Percentiles rank a stretch among this genome's conserved stretches.
Conservation (phyloP, 2,888 invertebrate genomes). For the Alentia gelatinosa region DNA sequence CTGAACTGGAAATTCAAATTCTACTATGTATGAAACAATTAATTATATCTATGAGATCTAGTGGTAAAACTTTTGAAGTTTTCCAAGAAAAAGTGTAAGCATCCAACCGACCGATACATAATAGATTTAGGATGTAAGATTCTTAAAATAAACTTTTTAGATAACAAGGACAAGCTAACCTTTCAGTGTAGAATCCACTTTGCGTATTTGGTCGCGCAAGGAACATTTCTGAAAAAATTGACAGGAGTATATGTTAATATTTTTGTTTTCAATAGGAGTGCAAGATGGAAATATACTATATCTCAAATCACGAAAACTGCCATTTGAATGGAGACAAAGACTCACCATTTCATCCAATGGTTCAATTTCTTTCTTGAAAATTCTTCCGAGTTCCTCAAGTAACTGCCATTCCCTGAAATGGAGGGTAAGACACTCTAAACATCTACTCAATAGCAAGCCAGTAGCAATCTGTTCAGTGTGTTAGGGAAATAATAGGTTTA, state of each 20-base stretch:
- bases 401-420: background rate
- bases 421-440: too few species aligned
- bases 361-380: background rate
- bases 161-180: too few species aligned
- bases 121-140: too few species aligned
- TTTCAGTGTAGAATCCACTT: conserved; percentile 36
- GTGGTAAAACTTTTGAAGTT: too few species aligned
- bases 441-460: too few species aligned
- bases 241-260: background rate
- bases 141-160: too few species aligned
- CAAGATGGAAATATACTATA: background rate
- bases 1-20: background rate
- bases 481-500: too few species aligned
- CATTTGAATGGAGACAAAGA: background rate
- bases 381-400: conserved; percentile 11
- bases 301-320: background rate
- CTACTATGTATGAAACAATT: too few species aligned
- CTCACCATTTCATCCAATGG: conserved; percentile 35
- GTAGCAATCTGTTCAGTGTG: too few species aligned
- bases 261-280: background rate
- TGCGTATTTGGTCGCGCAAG: conserved; percentile 7
- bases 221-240: background rate
- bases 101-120: too few species aligned
- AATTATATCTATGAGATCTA: too few species aligned
- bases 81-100: too few species aligned